Conservation (phyloP, 2,888 invertebrate genomes). For the Pseudolycoriella hygida region DNA sequence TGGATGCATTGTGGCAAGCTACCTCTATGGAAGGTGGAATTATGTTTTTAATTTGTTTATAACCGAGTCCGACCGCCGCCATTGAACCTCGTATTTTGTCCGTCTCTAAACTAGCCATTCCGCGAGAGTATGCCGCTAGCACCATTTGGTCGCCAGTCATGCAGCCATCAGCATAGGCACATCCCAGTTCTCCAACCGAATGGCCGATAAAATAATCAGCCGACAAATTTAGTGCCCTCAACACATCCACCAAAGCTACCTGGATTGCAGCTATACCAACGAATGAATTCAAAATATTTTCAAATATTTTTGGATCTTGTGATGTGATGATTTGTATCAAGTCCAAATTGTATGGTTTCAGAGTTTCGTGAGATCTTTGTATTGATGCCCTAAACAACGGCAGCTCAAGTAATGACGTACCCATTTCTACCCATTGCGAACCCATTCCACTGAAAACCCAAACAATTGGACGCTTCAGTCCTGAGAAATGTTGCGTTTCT, state of each 20-base stretch:
- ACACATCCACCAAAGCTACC: constrained; percentile 44
- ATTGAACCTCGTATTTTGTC: constrained; percentile 59
- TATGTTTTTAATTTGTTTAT: constrained; percentile 34
- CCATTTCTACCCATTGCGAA: constrained; percentile 78
- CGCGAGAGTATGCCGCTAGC: constrained; percentile 66
- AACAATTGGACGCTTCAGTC: constrained; percentile 55
- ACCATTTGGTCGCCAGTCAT: constrained; percentile 77
- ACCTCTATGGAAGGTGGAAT: constrained; percentile 63
- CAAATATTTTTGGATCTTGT: constrained; percentile 38
- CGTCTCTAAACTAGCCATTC: constrained; percentile 53
- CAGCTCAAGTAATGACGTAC: constrained; percentile 50
- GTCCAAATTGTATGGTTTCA: constrained; percentile 42
- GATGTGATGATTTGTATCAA: constrained; percentile 46
- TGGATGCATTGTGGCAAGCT: constrained; percentile 74
- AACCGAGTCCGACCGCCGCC: constrained; percentile 68
- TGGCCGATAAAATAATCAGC: constrained; percentile 72
- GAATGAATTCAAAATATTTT: constrained; percentile 50
- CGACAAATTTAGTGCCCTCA: constrained; percentile 38
- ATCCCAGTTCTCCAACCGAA: constrained; percentile 87
- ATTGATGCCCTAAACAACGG: constrained; percentile 57
- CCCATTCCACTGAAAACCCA: constrained; percentile 88
- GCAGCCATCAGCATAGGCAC: constrained; percentile 88
- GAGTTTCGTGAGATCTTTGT: constrained; percentile 34
- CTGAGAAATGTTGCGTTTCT: constrained; percentile 41
- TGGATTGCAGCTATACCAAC: constrained; percentile 53